A percentile compares a stretch with the other conserved stretches of the same genome.
Conservation (phyloP, 2,888 invertebrate species). For the Acrobasis consociella region DNA sequence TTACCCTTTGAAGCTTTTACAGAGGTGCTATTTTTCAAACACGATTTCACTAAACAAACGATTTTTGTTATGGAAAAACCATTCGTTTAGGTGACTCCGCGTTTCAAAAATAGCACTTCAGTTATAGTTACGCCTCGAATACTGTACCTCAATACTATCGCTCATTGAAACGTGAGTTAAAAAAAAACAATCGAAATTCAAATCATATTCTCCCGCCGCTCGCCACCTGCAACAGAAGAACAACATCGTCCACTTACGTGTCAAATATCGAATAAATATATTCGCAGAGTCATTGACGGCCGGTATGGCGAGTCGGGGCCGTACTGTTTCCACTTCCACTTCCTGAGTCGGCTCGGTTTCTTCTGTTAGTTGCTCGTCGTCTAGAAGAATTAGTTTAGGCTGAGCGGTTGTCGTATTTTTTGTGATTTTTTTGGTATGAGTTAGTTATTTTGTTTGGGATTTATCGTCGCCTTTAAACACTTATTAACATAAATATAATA, state of each 20-base stretch:
- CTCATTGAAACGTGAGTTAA: background rate
- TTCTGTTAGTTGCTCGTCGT: conserved; percentile 69
- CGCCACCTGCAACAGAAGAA: conserved; percentile 59
- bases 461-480: background rate
- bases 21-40: too few relatives aligned
- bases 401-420: conserved; percentile 77
- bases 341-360: conserved; percentile 61
- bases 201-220: background rate
- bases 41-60: too few relatives aligned
- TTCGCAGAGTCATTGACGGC: conserved; percentile 61
- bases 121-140: background rate
- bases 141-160: background rate
- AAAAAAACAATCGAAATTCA: background rate
- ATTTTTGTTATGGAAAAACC: too few relatives aligned
- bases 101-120: too few relatives aligned
- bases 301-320: conserved; percentile 49
- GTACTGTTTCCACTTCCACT: conserved; percentile 51
- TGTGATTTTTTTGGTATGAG: conserved; percentile 28
- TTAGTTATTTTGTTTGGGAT: background rate
- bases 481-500: too few relatives aligned
- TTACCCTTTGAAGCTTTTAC: too few relatives aligned
- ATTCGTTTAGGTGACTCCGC: too few relatives aligned
- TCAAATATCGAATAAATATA: conserved; percentile 72
- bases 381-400: conserved; percentile 17
- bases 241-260: conserved; percentile 67